Evolutionary conservation across 2,888 invertebrate species (phyloP).

Genomic region (Schizaphis graminum): DNA sequence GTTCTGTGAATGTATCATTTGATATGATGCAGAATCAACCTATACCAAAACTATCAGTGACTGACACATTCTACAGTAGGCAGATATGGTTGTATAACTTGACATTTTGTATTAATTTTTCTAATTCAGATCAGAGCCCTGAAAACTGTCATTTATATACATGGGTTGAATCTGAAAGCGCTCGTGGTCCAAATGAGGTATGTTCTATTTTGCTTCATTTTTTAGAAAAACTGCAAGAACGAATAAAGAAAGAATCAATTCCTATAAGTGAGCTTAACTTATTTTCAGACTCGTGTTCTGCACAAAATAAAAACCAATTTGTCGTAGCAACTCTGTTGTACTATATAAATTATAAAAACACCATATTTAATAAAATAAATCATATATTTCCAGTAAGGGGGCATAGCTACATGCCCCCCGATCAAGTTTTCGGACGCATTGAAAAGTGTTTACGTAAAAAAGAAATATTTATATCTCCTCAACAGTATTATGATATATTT

Average conservation of each 20-base stretch:
- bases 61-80: not conserved
- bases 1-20: not conserved
- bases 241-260: not conserved
- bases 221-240: not conserved
- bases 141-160: not conserved
- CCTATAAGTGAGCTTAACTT: not conserved
- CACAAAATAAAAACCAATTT: no score
- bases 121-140: not conserved
- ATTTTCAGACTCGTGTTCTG: conserved; percentile 1
- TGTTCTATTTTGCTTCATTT: not conserved
- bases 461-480: not conserved
- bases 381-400: not conserved
- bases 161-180: not conserved
- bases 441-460: no score
- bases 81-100: not conserved
- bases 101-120: not conserved
- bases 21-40: not conserved
- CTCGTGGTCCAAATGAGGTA: not conserved
- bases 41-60: not conserved
- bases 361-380: no score
- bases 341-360: no score
- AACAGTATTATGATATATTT: not conserved
- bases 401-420: no score
- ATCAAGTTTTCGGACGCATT: no score
- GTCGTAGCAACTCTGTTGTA: no score